A percentile compares a stretch with the other conserved stretches of the same genome.
phyloP scores from a whole-genome alignment of 2,797 vertebrate genomes.

The Crocidura indochinensis region DNA sequence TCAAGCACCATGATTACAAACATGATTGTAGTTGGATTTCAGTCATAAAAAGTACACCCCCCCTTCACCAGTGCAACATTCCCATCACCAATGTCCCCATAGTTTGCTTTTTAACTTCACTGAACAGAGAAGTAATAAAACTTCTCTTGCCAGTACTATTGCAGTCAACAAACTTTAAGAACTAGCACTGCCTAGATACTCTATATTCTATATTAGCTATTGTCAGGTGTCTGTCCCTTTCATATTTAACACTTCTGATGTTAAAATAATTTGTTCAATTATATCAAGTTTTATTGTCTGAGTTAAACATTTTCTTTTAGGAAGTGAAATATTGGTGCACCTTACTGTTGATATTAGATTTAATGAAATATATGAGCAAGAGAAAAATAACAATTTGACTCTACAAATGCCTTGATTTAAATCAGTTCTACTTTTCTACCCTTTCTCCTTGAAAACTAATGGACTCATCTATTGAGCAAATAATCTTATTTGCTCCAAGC shows the following conservation, averaged over 20 bases:
- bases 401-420: neutral
- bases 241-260: constrained; percentile 2
- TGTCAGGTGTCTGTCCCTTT: neutral
- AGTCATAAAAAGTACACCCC: too few species aligned
- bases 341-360: constrained; percentile 49
- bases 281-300: constrained; percentile 7
- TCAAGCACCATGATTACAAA: too few species aligned
- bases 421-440: neutral
- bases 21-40: too few species aligned
- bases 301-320: constrained; percentile 40
- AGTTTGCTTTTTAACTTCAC: neutral
- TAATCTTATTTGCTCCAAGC: constrained; percentile 37
- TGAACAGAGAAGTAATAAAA: constrained; percentile 12
- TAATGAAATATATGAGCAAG: constrained; percentile 40
- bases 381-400: constrained; percentile 30
- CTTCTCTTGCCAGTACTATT: neutral
- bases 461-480: constrained; percentile 21
- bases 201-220: neutral
- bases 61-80: too few species aligned
- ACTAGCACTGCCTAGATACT: neutral
- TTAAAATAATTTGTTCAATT: neutral
- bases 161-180: neutral
- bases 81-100: too few species aligned
- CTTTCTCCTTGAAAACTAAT: constrained; percentile 24
- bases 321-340: constrained; percentile 34